phyloP scores from a whole-genome alignment of 53 echinoderm and acorn worm genomes.

The Henricia sp. region DNA sequence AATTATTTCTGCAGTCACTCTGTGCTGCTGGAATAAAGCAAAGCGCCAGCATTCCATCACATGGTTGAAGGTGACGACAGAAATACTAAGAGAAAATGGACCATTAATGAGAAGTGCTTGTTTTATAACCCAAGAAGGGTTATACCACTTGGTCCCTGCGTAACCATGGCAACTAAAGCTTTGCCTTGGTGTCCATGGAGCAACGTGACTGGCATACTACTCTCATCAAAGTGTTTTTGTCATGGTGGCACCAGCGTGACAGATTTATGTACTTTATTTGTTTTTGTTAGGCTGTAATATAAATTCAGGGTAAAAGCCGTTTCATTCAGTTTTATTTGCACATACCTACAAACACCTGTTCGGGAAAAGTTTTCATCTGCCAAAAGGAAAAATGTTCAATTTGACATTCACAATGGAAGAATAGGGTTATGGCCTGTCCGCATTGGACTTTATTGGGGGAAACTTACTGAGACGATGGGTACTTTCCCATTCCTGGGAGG shows the following conservation, averaged over 20 bases:
- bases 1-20: no score
- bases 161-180: background rate
- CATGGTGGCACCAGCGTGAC: slow-evolving; percentile 55
- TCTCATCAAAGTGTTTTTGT: slow-evolving; percentile 35
- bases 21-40: no score
- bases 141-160: background rate
- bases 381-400: background rate
- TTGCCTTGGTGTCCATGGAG: no score
- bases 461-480: no score
- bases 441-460: no score
- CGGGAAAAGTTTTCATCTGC: background rate
- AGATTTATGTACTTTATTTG: slow-evolving; percentile 60
- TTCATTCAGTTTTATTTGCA: background rate
- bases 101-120: slow-evolving; percentile 53
- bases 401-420: background rate
- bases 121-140: background rate
- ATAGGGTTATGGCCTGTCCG: no score
- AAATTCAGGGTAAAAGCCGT: slow-evolving; percentile 2
- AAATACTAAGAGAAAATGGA: slow-evolving; percentile 36
- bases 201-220: background rate
- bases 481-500: no score
- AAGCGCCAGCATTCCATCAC: no score
- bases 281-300: slow-evolving; percentile 11
- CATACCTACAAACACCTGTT: slow-evolving; percentile 51
- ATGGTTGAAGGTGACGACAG: slow-evolving; percentile 38